Evolutionary conservation across 2,113 vertebrate genomes (phyloP).

Genomic region (Capra hircus): DNA sequence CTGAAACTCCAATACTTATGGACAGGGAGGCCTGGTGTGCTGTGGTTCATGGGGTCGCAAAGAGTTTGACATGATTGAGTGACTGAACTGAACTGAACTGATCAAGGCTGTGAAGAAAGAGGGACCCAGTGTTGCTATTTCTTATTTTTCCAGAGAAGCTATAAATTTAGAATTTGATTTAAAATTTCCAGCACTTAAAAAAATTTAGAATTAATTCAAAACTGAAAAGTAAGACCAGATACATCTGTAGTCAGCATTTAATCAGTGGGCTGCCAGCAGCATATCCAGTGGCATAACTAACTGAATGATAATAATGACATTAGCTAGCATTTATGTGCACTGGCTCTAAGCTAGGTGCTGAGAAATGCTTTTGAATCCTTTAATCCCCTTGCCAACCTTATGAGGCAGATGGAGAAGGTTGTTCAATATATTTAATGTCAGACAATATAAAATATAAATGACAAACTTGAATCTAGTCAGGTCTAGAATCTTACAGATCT

Average conservation of each 20-base stretch:
- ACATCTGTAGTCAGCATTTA: not conserved
- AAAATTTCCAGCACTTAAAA: not conserved
- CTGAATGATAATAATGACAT: not conserved
- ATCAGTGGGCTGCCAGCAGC: not conserved
- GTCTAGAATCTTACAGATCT: not conserved
- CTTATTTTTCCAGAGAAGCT: not conserved
- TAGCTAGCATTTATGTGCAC: not conserved
- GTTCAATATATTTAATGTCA: not conserved
- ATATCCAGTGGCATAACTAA: not conserved
- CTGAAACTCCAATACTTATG: too few species aligned
- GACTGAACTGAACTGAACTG: too few species aligned
- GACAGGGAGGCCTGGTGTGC: too few species aligned
- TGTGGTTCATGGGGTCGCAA: too few species aligned
- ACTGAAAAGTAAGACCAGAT: not conserved
- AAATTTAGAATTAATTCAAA: not conserved
- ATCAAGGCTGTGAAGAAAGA: not conserved
- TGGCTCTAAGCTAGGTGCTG: not conserved
- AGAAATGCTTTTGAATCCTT: not conserved
- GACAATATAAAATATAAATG: not conserved
- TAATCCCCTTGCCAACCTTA: not conserved
- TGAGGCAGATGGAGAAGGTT: not conserved
- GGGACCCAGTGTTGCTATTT: not conserved
- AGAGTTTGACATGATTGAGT: too few species aligned
- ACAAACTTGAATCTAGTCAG: not conserved
- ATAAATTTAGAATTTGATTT: not conserved